phyloP scores from a whole-genome alignment of 2,113 vertebrate species.

The Uria aalge region DNA sequence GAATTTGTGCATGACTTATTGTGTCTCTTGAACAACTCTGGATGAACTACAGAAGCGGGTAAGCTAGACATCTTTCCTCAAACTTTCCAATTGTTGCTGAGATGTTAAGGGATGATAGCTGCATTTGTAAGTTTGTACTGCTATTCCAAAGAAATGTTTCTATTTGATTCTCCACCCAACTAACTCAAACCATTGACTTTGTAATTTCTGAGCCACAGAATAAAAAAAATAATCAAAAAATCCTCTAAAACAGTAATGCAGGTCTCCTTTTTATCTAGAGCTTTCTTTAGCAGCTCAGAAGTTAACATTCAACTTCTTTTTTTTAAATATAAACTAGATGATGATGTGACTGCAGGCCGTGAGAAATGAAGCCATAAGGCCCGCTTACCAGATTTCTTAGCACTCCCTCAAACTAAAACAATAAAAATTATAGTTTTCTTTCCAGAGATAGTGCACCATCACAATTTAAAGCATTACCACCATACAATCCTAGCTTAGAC shows the following conservation, averaged over 20 bases:
- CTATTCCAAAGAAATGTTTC: neutral
- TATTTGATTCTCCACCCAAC: neutral
- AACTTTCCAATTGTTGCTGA: neutral
- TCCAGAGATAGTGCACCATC: neutral
- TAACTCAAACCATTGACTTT: neutral
- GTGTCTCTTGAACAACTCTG: neutral
- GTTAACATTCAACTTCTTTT: neutral
- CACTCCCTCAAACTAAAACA: neutral
- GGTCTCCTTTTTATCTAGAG: neutral
- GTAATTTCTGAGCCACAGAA: neutral
- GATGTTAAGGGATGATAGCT: neutral
- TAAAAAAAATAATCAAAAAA: neutral
- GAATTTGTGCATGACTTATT: accelerated
- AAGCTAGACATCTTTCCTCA: neutral
- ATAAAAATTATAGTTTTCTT: neutral
- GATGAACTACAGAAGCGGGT: neutral
- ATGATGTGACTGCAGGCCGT: neutral
- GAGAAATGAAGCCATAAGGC: neutral
- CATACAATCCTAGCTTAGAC: neutral
- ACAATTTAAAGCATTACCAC: neutral
- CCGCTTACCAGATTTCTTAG: neutral
- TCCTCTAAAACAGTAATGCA: neutral
- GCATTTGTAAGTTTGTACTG: neutral
- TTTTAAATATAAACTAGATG: neutral
- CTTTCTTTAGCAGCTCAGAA: neutral